Percentiles rank a stretch among this genome's conserved stretches.
Conservation (phyloP, 2,797 vertebrate genomes). For the Triplophysa yarkandensis region DNA sequence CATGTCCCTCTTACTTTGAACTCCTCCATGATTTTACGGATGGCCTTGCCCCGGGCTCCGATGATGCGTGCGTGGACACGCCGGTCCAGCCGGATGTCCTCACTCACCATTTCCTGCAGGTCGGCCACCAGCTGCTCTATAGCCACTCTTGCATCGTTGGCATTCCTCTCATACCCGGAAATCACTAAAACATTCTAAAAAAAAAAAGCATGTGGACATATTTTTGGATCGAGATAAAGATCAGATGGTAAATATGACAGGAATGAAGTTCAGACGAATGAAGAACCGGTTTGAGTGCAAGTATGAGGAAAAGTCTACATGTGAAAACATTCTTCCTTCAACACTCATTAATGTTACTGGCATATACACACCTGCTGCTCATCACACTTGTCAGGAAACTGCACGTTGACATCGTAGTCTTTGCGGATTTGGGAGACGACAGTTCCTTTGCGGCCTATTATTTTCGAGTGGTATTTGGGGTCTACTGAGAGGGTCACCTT, state of each 20-base stretch:
- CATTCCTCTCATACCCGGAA: conserved; percentile 77
- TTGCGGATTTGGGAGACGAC: conserved; percentile 82
- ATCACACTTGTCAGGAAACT: conserved; percentile 82
- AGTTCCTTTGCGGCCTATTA: conserved; percentile 79
- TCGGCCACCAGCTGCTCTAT: conserved; percentile 78
- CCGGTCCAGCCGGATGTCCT: conserved; percentile 75
- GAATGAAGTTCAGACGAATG: not conserved
- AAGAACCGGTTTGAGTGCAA: not conserved
- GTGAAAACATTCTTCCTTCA: not conserved
- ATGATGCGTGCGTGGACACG: conserved; percentile 80
- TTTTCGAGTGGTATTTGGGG: conserved; percentile 81
- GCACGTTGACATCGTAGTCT: conserved; percentile 79
- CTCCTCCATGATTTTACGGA: conserved; percentile 83
- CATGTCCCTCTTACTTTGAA: conserved; percentile 70
- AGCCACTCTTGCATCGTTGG: conserved; percentile 70
- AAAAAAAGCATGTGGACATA: not conserved
- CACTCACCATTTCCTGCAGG: conserved; percentile 80
- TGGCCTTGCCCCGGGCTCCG: conserved; percentile 76
- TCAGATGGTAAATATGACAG: not conserved
- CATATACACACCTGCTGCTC: conserved; percentile 75
- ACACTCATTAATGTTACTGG: not conserved
- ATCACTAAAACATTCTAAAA: conserved; percentile 78
- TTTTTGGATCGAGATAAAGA: not conserved
- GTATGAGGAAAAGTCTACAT: not conserved
- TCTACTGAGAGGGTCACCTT: conserved; percentile 78